Evolutionary conservation across 2,113 vertebrate genomes (phyloP), one percentile per base, ranked within the genome.

Genomic region (Fregata magnificens): DNA sequence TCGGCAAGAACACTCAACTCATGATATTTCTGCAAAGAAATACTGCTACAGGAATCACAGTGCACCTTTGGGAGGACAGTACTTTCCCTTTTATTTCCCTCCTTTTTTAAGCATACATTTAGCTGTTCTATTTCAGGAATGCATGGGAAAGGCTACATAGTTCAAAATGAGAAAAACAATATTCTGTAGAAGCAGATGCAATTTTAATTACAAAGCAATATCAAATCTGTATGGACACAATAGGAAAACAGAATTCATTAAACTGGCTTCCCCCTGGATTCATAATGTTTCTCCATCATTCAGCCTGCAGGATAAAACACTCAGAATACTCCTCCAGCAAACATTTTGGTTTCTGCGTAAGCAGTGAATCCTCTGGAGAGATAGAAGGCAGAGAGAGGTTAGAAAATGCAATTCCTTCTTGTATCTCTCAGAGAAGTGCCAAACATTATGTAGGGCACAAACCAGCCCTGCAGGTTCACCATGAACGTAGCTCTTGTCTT

Each of bases 151-250:
- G 38, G 16, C 44, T 91, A 72, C 29, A 49, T 8, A 53, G 49
- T 65, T 89, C 44, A 94, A 92, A 91, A 77, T 34, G 36, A 92
- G 55, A 73, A 82, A 83, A 94, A 91, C 14, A 79, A 25, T 61
- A 70, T 82, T 65, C 21, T 36, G n/a, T 52, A 73, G 40, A 85
- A 86, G 52, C 15, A 71, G 53, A 72, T 72, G 28, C 34, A 65
- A n/a, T 70, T 95, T 91, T 71, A 92, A 95, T 89, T 95, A 87
- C 36, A 87, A 95, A 72, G 44, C 16, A 79, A 3, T 42, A 79
- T 38, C 59, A 83, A 66, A 82, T 56, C 49, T 92, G 47, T 83
- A 40, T 16, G 9, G 63, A 85, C 59, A 89, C 32, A 65, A 86
- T 3, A 77, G 29, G 47, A 90, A 95, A 93, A 71, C 11, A 53